Percentiles rank a stretch among this genome's conserved stretches.
Conservation (phyloP, 2,113 vertebrate species). For the Siniperca chuatsi region DNA sequence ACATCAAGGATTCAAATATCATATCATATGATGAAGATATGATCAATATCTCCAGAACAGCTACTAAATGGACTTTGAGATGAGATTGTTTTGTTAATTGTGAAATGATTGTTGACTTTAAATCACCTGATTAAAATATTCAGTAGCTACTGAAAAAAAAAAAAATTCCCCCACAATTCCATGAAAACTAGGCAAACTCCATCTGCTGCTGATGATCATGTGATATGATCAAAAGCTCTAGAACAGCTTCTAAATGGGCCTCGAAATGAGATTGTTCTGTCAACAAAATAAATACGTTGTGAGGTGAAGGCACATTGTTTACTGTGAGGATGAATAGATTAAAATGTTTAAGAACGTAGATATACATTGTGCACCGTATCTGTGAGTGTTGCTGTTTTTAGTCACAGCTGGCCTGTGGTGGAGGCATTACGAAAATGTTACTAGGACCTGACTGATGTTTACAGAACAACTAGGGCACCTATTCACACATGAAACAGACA, state of each 20-base stretch:
- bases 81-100: no score
- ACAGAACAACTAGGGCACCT: neutral
- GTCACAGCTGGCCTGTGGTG: constrained; percentile 17
- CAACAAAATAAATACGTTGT: constrained; percentile 1
- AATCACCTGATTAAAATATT: no score
- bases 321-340: neutral
- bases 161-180: no score
- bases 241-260: neutral
- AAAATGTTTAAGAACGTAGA: neutral
- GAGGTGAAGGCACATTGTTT: neutral
- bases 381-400: constrained; percentile 9
- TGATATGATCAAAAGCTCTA: no score
- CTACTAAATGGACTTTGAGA: neutral
- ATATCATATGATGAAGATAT: neutral
- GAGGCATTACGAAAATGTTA: constrained; percentile 12
- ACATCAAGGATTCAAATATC: neutral
- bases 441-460: neutral
- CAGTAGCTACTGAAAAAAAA: no score
- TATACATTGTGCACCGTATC: neutral
- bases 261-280: neutral
- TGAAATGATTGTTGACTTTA: no score
- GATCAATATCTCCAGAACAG: neutral
- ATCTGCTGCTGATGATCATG: no score
- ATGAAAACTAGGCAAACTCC: no score
- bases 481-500: neutral